Evolutionary conservation across 1,140 invertebrate genomes (phyloP).

Genomic region (Phymorhynchus buccinoides): DNA sequence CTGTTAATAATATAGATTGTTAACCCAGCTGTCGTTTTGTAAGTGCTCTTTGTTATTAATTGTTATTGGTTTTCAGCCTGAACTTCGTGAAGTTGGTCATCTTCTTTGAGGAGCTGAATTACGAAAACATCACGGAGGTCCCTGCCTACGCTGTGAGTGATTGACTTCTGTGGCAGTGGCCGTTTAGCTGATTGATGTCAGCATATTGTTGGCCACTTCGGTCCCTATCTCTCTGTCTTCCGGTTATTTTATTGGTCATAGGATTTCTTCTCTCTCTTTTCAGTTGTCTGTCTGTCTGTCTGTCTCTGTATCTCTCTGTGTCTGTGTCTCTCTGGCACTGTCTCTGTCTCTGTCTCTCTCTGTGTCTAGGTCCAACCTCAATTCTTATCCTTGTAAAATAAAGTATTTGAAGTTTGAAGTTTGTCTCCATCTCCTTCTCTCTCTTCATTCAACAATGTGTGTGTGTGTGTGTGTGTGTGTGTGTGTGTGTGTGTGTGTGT

Average conservation of each 20-base stretch:
- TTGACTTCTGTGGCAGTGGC: not conserved
- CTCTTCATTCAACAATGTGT: too few relatives aligned
- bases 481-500: too few relatives aligned
- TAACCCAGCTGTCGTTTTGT: too few relatives aligned
- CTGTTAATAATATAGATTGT: not conserved
- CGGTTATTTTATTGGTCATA: too few relatives aligned
- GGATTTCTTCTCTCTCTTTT: not conserved
- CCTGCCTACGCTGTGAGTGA: conserved; percentile 48
- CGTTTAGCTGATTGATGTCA: too few relatives aligned
- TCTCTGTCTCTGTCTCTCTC: not conserved
- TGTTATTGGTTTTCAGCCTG: conserved; percentile 23
- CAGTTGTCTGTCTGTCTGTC: not conserved
- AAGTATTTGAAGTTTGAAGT: too few relatives aligned
- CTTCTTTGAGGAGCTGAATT: conserved; percentile 51
- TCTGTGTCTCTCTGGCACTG: not conserved
- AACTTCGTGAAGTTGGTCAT: conserved; percentile 45
- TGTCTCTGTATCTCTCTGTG: not conserved
- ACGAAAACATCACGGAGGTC: conserved; percentile 47
- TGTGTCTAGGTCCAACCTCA: too few relatives aligned
- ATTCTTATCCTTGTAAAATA: too few relatives aligned
- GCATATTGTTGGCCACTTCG: too few relatives aligned
- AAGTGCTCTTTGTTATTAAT: conserved; percentile 3
- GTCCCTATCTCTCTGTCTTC: too few relatives aligned
- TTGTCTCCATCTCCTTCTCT: too few relatives aligned
- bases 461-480: too few relatives aligned